phyloP scores from a whole-genome alignment of 2,113 vertebrate genomes.

The Lasiurus borealis region DNA sequence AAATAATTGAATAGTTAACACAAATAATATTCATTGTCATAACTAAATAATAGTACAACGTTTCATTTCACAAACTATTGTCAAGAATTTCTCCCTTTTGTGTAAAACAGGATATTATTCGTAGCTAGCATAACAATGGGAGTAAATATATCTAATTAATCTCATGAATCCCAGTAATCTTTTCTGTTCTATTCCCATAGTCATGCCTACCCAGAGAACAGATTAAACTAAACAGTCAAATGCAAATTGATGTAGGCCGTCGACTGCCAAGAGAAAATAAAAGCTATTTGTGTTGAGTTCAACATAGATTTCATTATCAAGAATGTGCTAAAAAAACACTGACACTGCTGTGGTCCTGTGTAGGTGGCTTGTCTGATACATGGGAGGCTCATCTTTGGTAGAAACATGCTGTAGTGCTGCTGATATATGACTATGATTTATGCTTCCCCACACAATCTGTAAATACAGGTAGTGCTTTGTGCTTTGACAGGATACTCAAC shows the following conservation, averaged over 20 bases:
- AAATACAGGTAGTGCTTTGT: constrained; percentile 16
- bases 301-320: constrained; percentile 26
- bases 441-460: neutral
- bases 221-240: neutral
- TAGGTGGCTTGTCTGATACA: constrained; percentile 52
- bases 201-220: neutral
- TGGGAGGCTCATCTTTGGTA: neutral
- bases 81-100: neutral
- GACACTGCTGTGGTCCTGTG: neutral
- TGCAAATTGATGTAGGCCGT: neutral
- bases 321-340: neutral
- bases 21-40: neutral
- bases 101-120: neutral
- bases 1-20: neutral
- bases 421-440: neutral
- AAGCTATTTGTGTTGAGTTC: neutral
- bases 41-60: neutral
- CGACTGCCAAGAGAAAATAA: constrained; percentile 33
- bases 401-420: neutral
- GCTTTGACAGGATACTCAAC: constrained; percentile 17
- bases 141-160: neutral
- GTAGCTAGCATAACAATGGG: neutral
- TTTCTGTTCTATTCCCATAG: neutral
- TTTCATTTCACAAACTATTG: neutral
- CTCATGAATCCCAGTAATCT: neutral